Evolutionary conservation across 2,797 vertebrate genomes (phyloP), one percentile per base, ranked within the genome.

Genomic region (Cynopterus sphinx): DNA sequence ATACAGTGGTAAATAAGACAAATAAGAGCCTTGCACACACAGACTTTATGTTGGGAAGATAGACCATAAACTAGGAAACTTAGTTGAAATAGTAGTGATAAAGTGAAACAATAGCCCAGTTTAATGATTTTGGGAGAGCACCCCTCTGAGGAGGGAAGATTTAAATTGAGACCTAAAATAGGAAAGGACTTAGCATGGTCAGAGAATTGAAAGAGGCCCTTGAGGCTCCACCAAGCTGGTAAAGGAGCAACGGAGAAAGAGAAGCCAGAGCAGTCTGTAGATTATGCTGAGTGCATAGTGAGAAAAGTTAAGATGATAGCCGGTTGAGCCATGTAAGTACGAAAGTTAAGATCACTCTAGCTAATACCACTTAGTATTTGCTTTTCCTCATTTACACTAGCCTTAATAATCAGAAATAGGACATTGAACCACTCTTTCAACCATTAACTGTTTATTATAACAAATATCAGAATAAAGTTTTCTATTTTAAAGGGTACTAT

Each of bases 401-500:
- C 91, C 81, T 84, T 93, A 87, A 88, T 46, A 70, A 92, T 88
- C 24, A 84, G 65, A 95, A 94, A 90, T n/a, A 43, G 39, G 21
- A 57, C 21, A 92, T 86, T 94, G 88, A 57, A 83, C 70, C 73
- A 79, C 10, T 96, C 70, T 61, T 96, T 91, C 57, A 94, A 90
- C 39, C 36, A 81, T 61, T 31, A 94, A 71, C 31, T 57, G 3
- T 85, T 87, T 78, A 87, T 94, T 96, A 93, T 4, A 55, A 46
- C 5, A 51, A 28, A 65, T 70, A 90, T 65, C 41, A 91, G 68
- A 92, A 85, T 75, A 87, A 87, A 49, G 2, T 85, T 91, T 79
- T 77, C 49, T 93, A 36, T 77, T 88, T 83, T 86, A 67, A 90
- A 93, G 41, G 28, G 71, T 22, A 70, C 28, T 65, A 67, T 24